Conservation (phyloP, 2,797 vertebrate genomes). For the Enteromius argenteus region DNA sequence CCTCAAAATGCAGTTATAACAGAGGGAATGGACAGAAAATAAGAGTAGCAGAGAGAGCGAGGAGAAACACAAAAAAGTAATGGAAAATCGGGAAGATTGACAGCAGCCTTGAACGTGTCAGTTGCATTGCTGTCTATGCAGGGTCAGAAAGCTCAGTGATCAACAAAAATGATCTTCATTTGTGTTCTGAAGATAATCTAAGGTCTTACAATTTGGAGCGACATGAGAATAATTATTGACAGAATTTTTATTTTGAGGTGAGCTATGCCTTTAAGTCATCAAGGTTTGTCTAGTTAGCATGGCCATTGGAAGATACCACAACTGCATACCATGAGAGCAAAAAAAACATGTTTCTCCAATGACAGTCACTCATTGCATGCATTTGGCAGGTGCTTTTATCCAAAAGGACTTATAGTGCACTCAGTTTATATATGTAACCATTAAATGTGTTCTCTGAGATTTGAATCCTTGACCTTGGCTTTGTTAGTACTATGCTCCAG, state of each 20-base stretch:
- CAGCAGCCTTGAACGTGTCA: not conserved
- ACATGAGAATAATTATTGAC: not conserved
- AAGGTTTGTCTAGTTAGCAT: not conserved
- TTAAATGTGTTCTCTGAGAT: not conserved
- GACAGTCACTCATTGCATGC: not conserved
- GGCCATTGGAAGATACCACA: not conserved
- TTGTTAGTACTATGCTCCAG: not conserved
- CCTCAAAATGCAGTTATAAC: slow-evolving; percentile 19
- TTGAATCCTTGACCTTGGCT: not conserved
- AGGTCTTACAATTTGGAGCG: not conserved
- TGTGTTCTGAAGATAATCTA: not conserved
- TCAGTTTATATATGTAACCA: not conserved
- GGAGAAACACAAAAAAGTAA: not conserved
- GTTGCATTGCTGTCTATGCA: not conserved
- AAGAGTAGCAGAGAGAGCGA: not conserved
- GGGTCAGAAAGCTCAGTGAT: not conserved
- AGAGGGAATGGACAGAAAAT: not conserved
- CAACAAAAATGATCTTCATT: not conserved
- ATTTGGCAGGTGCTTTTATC: slow-evolving; percentile 5
- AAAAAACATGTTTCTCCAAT: not conserved
- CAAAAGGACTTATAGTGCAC: not conserved
- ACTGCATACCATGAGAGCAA: not conserved
- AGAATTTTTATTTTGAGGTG: not conserved
- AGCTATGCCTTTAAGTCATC: not conserved
- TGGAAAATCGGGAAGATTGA: not conserved